Evolutionary conservation across 2,797 vertebrate species (phyloP), one percentile per base, ranked within the genome.

Genomic region (Eleutherodactylus coqui): DNA sequence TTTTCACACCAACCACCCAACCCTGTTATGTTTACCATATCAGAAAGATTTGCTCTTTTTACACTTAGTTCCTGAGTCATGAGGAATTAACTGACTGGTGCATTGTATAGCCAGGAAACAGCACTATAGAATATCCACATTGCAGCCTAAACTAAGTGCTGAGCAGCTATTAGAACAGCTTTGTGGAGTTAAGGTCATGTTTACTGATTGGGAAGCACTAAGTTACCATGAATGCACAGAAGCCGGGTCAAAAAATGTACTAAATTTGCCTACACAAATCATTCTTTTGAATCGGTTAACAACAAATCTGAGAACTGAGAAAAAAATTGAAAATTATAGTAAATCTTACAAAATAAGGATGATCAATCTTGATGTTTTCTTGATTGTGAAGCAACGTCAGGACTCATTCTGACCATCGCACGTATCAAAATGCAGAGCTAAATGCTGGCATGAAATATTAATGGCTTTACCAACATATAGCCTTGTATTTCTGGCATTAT

Each of bases 1-100:
- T 80, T 87, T 85, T 87, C 82, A 84, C 86, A 84, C 82, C 58
- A 81, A 16, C 70, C 36, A 81, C 82, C 86, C 86, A 84, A 81
- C 82, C 86, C 82, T 76, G 77, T 73, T 85, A 76, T 83, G 75
- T 84, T 29, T 75, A 27, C 29, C n/a, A 45, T 84, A 87, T 84
- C 58, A 34, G 70, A 76, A 69, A 41, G 55, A 58, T 73, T 75
- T 76, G 51, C 14, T 17, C 51, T 79, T 84, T 84, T 77, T 69
- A 58, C 58, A 60, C 47, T 67, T 41, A 6, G 69, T 76, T 75
- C 21, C 58, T 87, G 82, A 87, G 34, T 87, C 86, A 87, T 75
- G 45, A 73, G 41, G 41, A 67, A 51, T 75, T 58, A 80, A 36
- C 43, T 64, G 82, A 87, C 75, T 80, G 62, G 29, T 67, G 72